Evolutionary conservation across 2,113 vertebrate species (phyloP).

Genomic region (Guaruba guarouba): DNA sequence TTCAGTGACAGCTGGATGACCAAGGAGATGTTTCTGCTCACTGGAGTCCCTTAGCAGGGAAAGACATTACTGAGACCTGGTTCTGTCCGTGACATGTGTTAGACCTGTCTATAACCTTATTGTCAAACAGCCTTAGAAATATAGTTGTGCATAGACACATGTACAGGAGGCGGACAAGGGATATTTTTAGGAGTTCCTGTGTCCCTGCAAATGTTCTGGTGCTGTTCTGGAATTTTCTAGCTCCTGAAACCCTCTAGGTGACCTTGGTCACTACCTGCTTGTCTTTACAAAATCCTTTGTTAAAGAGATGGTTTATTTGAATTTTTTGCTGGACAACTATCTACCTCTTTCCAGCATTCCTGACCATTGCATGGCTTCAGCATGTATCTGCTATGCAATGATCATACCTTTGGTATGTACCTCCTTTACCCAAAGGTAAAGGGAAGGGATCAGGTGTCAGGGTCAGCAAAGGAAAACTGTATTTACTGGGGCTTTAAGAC

Average conservation of each 20-base stretch:
- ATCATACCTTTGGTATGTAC: background rate
- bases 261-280: background rate
- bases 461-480: background rate
- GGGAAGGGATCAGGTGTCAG: background rate
- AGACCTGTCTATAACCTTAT: background rate
- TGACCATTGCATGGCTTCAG: background rate
- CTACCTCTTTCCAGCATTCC: background rate
- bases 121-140: background rate
- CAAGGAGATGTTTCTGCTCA: background rate
- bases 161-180: accelerated
- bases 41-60: background rate
- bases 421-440: background rate
- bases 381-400: background rate
- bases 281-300: background rate
- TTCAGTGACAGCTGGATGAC: too few relatives aligned
- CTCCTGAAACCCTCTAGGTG: background rate
- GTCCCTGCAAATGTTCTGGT: background rate
- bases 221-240: background rate
- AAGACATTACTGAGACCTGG: background rate
- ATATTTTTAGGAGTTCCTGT: background rate
- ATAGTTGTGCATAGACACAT: background rate
- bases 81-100: background rate
- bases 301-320: background rate
- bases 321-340: background rate
- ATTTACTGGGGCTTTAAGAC: background rate